A percentile compares a stretch with the other conserved stretches of the same genome.
phyloP scores from a whole-genome alignment of 2,797 vertebrate genomes.

The Parauchenoglanis punctatus region DNA sequence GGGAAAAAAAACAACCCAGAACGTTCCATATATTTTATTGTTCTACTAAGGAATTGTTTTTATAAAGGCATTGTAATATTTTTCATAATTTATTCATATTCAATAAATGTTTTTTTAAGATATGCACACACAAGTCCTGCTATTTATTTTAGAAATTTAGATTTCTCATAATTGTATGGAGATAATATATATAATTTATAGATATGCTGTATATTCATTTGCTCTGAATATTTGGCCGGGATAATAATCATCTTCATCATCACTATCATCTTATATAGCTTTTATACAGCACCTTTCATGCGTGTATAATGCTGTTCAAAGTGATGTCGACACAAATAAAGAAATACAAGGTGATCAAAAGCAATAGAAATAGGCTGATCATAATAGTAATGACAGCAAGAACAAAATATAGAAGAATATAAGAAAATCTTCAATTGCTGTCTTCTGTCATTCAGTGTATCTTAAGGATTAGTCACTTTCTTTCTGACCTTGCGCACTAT shows the following conservation, averaged over 20 bases:
- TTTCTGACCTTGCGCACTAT: constrained; percentile 37
- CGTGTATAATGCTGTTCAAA: neutral
- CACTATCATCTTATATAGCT: neutral
- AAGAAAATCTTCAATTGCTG: neutral
- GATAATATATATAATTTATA: too few relatives aligned
- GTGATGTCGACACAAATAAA: neutral
- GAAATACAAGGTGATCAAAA: neutral
- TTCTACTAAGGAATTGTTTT: neutral
- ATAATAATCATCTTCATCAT: neutral
- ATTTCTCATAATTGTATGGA: neutral
- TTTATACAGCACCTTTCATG: neutral
- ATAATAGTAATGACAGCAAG: neutral
- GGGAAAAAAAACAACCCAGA: neutral
- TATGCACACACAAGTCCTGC: neutral
- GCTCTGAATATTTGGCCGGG: neutral
- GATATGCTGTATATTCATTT: neutral
- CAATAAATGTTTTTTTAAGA: constrained; percentile 34
- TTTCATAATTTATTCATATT: constrained; percentile 15
- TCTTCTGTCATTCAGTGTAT: constrained; percentile 50
- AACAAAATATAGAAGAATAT: neutral
- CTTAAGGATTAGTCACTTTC: constrained; percentile 55
- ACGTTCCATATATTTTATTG: neutral
- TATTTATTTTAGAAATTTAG: neutral
- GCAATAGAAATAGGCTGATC: neutral
- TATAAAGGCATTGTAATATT: neutral